Evolutionary conservation across 2,113 vertebrate species (phyloP).

Genomic region (Pan troglodytes): DNA sequence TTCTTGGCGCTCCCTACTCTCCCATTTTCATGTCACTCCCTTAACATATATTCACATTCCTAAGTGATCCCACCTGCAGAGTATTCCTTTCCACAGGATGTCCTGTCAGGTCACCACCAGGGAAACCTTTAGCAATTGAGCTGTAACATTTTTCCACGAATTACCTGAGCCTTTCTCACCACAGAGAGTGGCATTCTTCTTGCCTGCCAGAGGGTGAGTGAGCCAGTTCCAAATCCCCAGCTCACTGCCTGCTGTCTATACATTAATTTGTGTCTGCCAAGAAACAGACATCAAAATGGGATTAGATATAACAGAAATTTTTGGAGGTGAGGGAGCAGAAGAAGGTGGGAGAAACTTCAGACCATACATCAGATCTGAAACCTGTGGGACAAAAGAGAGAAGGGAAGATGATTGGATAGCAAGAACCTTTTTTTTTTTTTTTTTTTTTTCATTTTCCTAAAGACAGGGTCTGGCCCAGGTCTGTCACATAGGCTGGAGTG

Average conservation of each 20-base stretch:
- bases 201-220: background rate
- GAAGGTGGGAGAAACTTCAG: background rate
- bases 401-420: background rate
- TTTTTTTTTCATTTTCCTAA: too few relatives aligned
- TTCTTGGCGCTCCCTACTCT: background rate
- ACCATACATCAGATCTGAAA: background rate
- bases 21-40: background rate
- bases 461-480: too few relatives aligned
- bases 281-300: background rate
- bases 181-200: background rate
- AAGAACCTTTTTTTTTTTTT: too few relatives aligned
- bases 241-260: background rate
- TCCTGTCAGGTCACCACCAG: background rate
- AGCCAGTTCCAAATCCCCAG: background rate
- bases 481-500: too few relatives aligned
- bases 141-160: background rate
- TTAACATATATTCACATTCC: background rate
- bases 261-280: background rate
- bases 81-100: background rate
- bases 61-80: background rate
- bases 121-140: background rate
- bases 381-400: background rate
- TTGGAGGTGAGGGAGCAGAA: background rate
- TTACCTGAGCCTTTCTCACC: background rate
- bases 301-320: background rate